Evolutionary conservation across 2,797 vertebrate genomes (phyloP).

Genomic region (Lophius americanus): DNA sequence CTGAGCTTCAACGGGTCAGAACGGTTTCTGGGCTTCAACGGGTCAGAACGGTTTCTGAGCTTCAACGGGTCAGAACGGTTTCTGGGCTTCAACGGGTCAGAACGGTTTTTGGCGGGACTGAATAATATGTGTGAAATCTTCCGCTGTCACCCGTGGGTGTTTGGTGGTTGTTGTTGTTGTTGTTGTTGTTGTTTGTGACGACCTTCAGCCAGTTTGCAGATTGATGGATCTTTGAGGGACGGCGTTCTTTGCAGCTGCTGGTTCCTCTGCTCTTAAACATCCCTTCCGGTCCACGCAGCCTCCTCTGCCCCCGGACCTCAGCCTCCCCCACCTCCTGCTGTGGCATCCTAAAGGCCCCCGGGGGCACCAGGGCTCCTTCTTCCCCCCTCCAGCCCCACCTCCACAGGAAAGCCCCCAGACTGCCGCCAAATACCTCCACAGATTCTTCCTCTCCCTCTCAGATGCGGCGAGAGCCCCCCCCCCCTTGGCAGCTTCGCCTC

Average conservation of each 20-base stretch:
- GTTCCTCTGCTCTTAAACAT: slow-evolving; percentile 17
- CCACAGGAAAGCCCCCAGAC: slow-evolving; percentile 71
- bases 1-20: too few species aligned
- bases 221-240: neutral
- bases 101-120: too few species aligned
- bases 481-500: slow-evolving; percentile 25
- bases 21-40: too few species aligned
- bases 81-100: too few species aligned
- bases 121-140: too few species aligned
- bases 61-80: too few species aligned
- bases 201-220: too few species aligned
- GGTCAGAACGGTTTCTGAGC: too few species aligned
- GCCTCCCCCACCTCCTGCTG: slow-evolving; percentile 55
- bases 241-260: neutral
- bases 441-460: slow-evolving; percentile 31
- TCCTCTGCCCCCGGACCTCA: slow-evolving; percentile 44
- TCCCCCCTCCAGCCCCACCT: slow-evolving; percentile 47
- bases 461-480: slow-evolving; percentile 52
- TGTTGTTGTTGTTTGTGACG: too few species aligned
- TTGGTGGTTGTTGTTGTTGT: too few species aligned
- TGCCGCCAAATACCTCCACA: slow-evolving; percentile 52
- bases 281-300: slow-evolving; percentile 7
- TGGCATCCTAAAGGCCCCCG: slow-evolving; percentile 59
- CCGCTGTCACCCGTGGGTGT: too few species aligned
- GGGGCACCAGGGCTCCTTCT: slow-evolving; percentile 42